Evolutionary conservation across 2,113 vertebrate species (phyloP), one percentile per base, ranked within the genome.

Genomic region (Oxygymnocypris stewartii): DNA sequence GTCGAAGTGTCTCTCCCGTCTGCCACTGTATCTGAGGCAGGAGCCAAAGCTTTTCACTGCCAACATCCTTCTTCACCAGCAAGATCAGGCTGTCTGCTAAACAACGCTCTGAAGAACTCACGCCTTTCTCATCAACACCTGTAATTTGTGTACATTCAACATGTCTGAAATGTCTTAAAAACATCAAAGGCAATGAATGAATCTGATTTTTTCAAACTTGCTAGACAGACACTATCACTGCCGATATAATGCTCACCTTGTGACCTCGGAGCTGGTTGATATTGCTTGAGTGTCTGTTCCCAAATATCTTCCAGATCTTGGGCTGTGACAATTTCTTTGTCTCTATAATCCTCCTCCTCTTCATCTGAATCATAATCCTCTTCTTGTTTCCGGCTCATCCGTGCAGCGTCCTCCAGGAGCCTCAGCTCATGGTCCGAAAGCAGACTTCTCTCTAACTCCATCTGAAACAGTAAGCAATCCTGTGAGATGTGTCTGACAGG

Each of bases 291-390:
- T 9, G 93, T 96, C 93, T 98, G 97, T 7, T 99, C 98, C 98
- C 98, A 99, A 3, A 87, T 74, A 3, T 99, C 98, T 88, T 99
- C 98, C 88, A 97, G 82, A 89, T 99, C 98, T 63, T 96, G 97
- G 6, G 89, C 90, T 86, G 96, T 92, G 42, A 97, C 74, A 4
- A 97, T 94, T 0, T 94, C 90, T 87, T 95, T 92, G 2, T 90
- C 90, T 0, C 0, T 73, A 0, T 54, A 88, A 1, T 93, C 92
- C 0, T 93, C 93, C 25, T 96, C 95, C 0, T 96, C 95, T 0
- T 96, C 95, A 3, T 97, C 96, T 0, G 94, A 96, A 80, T 96
- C 94, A 0, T 94, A 93, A 2, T 67, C 42, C 0, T 92, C 93
- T 0, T 95, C 89, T 92, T 95, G 97, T 86, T 91, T 96, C 12